These are phyloP conservation scores for Drosophila subobscura DNA, from an alignment of 1,140 invertebrate species.

Conservation along the genomic window DNA sequence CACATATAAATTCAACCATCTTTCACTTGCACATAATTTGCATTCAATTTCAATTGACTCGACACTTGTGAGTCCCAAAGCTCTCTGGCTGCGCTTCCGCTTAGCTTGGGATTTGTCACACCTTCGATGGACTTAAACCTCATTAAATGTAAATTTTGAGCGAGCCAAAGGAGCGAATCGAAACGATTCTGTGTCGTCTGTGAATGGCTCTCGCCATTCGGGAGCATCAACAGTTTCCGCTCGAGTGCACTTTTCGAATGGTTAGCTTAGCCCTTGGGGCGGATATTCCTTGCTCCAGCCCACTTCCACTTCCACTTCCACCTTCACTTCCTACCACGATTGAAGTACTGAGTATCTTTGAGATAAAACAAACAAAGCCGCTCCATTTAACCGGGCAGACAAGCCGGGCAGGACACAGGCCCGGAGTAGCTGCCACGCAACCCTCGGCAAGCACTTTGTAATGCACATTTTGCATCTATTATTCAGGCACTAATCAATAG, in stretches of 20 bases:
- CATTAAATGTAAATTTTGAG: slow-evolving; percentile 76
- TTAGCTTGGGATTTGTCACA: slow-evolving; percentile 48
- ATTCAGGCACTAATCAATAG: slow-evolving; percentile 72
- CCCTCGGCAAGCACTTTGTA: slow-evolving; percentile 2
- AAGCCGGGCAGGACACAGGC: slow-evolving; percentile 2
- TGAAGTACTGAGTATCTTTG: slow-evolving; percentile 23
- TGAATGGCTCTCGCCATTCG: slow-evolving; percentile 17
- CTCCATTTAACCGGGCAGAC: slow-evolving; percentile 11
- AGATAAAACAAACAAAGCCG: slow-evolving; percentile 61
- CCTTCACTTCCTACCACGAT: background rate
- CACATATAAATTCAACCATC: background rate
- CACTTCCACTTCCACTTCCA: background rate
- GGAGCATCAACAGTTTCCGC: slow-evolving; percentile 66
- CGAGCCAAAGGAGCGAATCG: slow-evolving; percentile 25
- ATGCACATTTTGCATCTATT: slow-evolving; percentile 58
- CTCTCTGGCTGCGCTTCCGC: background rate
- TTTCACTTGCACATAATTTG: slow-evolving; percentile 28
- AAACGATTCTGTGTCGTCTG: no score
- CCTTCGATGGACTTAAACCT: slow-evolving; percentile 69
- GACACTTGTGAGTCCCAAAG: slow-evolving; percentile 12
- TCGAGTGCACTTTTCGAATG: slow-evolving; percentile 66
- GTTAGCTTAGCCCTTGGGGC: slow-evolving; percentile 46
- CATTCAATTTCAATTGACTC: slow-evolving; percentile 33
- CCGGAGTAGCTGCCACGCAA: slow-evolving; percentile 2
- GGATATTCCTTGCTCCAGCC: background rate